These are phyloP conservation scores for Valencia hispanica DNA, from an alignment of 2,797 vertebrate species.

Conservation along the genomic window DNA sequence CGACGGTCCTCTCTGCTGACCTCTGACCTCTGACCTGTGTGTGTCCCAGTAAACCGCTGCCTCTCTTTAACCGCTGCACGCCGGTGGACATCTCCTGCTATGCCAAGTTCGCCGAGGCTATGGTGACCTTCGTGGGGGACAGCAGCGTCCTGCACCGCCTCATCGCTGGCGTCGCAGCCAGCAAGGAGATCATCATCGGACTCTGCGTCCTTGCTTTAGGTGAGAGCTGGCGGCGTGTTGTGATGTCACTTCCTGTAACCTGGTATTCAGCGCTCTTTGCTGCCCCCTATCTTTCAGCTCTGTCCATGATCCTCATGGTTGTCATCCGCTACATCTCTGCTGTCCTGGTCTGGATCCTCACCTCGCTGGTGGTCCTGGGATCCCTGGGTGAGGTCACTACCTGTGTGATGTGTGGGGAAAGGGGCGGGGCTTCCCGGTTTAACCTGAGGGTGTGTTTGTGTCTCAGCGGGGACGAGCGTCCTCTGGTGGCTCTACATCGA, in stretches of 20 bases:
- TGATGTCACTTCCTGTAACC: constrained; percentile 6
- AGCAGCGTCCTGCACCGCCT: constrained; percentile 95
- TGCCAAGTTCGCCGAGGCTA: constrained; percentile 94
- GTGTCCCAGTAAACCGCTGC: constrained; percentile 86
- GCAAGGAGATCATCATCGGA: constrained; percentile 98
- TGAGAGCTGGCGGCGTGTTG: constrained; percentile 51
- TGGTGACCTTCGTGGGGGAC: constrained; percentile 97
- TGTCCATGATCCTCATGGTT: constrained; percentile 97
- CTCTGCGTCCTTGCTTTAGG: constrained; percentile 97
- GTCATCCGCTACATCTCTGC: constrained; percentile 98
- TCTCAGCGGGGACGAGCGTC: constrained; percentile 90
- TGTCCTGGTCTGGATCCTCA: constrained; percentile 96
- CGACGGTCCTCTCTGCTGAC: not conserved
- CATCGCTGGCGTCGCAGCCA: constrained; percentile 95
- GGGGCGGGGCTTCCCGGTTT: not conserved
- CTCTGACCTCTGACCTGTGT: not conserved
- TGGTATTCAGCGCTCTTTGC: no score
- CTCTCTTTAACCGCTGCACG: constrained; percentile 97
- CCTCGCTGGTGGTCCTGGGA: constrained; percentile 90
- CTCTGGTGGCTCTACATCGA: constrained; percentile 98
- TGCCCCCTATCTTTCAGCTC: constrained; percentile 76
- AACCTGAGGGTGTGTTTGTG: not conserved
- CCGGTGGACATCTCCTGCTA: constrained; percentile 97
- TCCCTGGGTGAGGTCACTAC: constrained; percentile 89
- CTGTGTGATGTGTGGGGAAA: constrained; percentile 4